Conservation (phyloP, 2,888 invertebrate genomes). For the Ennomos erosarius region DNA sequence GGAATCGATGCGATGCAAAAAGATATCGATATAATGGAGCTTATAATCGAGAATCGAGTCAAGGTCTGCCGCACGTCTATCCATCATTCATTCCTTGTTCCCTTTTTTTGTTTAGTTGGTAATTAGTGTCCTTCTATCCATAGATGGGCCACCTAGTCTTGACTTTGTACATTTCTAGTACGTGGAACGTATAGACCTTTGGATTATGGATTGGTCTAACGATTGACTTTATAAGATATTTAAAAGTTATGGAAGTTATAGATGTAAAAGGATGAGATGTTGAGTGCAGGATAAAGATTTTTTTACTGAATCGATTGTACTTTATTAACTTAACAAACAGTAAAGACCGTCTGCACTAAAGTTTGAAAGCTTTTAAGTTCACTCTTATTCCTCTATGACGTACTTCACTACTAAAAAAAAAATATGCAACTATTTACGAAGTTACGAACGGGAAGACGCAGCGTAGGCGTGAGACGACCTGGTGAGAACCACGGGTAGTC, state of each 20-base stretch:
- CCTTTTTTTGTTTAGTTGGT: conserved; percentile 46
- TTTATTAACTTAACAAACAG: too few relatives aligned
- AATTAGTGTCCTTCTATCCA: conserved; percentile 49
- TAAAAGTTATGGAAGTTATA: conserved; percentile 12
- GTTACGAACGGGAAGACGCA: too few relatives aligned
- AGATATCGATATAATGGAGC: conserved; percentile 68
- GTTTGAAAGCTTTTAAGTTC: too few relatives aligned
- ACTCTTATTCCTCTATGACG: too few relatives aligned
- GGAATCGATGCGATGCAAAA: conserved; percentile 55
- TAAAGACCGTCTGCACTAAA: too few relatives aligned
- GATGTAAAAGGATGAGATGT: background rate
- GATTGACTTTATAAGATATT: conserved; percentile 4
- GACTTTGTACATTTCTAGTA: conserved; percentile 16
- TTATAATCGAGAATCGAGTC: conserved; percentile 54
- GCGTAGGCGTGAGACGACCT: too few relatives aligned
- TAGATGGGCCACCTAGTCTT: conserved; percentile 49
- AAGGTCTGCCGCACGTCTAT: conserved; percentile 52
- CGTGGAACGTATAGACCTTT: background rate
- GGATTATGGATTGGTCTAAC: conserved; percentile 17
- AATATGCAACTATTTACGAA: too few relatives aligned
- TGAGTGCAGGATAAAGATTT: background rate
- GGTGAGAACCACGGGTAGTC: too few relatives aligned
- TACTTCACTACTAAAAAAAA: too few relatives aligned
- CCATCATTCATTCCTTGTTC: conserved; percentile 54
- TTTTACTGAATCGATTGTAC: too few relatives aligned